Evolutionary conservation across 2,797 vertebrate species (phyloP).

Genomic region (Aldrovandia affinis): DNA sequence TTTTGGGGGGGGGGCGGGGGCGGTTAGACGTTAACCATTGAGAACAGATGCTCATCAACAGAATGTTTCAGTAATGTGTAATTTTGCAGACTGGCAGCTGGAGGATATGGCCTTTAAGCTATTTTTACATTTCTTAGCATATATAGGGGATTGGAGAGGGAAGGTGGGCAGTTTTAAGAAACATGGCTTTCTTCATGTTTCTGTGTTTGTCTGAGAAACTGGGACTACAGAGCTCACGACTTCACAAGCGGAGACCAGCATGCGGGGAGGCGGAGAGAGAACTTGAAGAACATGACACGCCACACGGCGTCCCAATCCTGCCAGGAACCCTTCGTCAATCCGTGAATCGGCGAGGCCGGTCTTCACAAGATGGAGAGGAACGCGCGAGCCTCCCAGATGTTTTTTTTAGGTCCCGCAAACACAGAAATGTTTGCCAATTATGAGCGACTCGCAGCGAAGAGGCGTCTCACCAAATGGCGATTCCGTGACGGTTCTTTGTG

Average conservation of each 20-base stretch:
- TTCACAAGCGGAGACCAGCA: slow-evolving; percentile 24
- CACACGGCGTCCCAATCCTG: slow-evolving; percentile 29
- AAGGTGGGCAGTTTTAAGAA: not conserved
- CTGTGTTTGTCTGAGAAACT: slow-evolving; percentile 9
- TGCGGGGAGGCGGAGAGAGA: not conserved
- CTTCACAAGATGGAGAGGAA: slow-evolving; percentile 1
- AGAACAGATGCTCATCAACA: not conserved
- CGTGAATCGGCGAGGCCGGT: slow-evolving; percentile 13
- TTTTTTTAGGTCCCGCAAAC: not conserved
- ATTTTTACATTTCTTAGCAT: not conserved
- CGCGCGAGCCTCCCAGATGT: not conserved
- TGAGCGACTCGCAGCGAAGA: slow-evolving; percentile 42
- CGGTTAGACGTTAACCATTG: not conserved
- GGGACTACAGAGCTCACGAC: slow-evolving; percentile 28
- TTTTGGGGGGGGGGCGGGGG: too few relatives aligned
- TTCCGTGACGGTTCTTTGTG: slow-evolving; percentile 45
- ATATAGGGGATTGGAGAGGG: not conserved
- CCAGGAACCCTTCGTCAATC: slow-evolving; percentile 10
- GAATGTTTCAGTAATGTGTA: not conserved
- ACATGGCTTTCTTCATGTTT: not conserved
- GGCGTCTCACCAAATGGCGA: slow-evolving; percentile 44
- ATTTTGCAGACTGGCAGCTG: not conserved
- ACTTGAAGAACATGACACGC: slow-evolving; percentile 7
- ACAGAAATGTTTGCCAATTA: slow-evolving; percentile 42
- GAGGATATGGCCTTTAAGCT: not conserved